Conservation (phyloP, 92 coral and sea anemone species). For the Palythoa heliodiscus region DNA sequence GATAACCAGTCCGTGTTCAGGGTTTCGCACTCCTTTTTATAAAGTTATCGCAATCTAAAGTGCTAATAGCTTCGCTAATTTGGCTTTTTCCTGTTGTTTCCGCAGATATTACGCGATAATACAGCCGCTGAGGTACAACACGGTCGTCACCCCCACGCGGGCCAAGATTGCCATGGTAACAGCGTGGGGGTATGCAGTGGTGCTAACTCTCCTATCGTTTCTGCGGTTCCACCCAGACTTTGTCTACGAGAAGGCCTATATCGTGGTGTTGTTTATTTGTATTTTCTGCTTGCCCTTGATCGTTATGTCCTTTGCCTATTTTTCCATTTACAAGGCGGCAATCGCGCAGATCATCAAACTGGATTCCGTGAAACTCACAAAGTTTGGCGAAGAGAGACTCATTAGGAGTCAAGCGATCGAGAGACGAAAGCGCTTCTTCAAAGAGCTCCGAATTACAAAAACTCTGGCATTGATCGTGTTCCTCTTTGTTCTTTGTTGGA, state of each 20-base stretch:
- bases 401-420: constrained; percentile 52
- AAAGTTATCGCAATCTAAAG: not conserved
- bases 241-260: constrained; percentile 53
- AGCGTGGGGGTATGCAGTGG: constrained; percentile 66
- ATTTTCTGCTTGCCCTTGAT: constrained; percentile 73
- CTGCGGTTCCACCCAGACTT: constrained; percentile 61
- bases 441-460: constrained; percentile 84
- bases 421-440: constrained; percentile 78
- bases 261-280: constrained; percentile 61
- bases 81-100: constrained; percentile 32
- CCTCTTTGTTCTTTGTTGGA: constrained; percentile 83
- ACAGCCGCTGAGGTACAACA: constrained; percentile 74
- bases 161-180: constrained; percentile 71
- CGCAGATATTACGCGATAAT: constrained; percentile 72
- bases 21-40: constrained; percentile 35
- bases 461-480: constrained; percentile 74
- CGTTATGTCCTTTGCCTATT: constrained; percentile 78
- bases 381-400: constrained; percentile 25
- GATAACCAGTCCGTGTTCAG: not conserved
- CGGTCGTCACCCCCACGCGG: constrained; percentile 74
- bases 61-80: constrained; percentile 33
- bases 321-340: constrained; percentile 84
- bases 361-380: constrained; percentile 54
- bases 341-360: constrained; percentile 78
- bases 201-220: constrained; percentile 64